Evolutionary conservation across 2,113 vertebrate genomes (phyloP).

Genomic region (Eulemur rufifrons): DNA sequence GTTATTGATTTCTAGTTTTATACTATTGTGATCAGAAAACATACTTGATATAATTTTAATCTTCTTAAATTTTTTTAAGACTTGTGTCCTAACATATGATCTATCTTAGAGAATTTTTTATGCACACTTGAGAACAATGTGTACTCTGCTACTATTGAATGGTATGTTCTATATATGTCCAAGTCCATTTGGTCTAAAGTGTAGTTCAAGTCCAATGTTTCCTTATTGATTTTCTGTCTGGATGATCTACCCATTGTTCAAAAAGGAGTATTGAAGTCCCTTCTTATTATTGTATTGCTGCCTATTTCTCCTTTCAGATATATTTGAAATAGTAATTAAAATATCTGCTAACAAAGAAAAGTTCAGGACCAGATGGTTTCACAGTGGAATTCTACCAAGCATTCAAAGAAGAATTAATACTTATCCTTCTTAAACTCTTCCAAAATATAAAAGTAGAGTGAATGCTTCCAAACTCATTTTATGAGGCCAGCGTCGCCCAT

Average conservation of each 20-base stretch:
- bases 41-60: neutral
- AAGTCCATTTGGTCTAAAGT: neutral
- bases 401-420: neutral
- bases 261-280: neutral
- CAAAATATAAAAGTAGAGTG: neutral
- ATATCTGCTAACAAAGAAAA: neutral
- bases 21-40: neutral
- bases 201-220: neutral
- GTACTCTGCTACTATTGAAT: too few species aligned
- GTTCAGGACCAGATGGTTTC: neutral
- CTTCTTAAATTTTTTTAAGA: neutral
- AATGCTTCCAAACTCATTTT: neutral
- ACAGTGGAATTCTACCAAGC: neutral
- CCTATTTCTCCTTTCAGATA: neutral
- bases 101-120: neutral
- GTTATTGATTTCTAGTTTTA: neutral
- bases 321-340: neutral
- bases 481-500: neutral
- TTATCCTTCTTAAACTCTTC: neutral
- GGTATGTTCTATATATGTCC: neutral
- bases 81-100: neutral
- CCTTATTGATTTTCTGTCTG: neutral
- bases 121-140: neutral
- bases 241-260: neutral
- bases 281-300: neutral